phyloP scores from a whole-genome alignment of 2,113 vertebrate species.

The Scartelaos histophorus region DNA sequence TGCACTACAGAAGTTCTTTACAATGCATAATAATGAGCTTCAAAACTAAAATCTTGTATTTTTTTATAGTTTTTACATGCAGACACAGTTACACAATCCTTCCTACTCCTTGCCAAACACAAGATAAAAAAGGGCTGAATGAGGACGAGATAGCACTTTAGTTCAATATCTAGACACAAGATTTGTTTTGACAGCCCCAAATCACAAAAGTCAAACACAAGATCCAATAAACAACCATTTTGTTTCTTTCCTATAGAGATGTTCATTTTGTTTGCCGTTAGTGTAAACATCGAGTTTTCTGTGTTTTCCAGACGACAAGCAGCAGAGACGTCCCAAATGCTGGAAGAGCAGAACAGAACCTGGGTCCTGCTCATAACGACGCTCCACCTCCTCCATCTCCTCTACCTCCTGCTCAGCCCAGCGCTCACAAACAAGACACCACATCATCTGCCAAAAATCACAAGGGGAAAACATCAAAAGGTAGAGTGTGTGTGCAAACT shows the following conservation, averaged over 20 bases:
- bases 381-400: conserved; percentile 27
- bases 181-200: background rate
- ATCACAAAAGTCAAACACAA: background rate
- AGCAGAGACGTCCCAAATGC: conserved; percentile 34
- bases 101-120: no score
- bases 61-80: no score
- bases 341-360: conserved; percentile 46
- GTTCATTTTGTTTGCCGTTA: background rate
- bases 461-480: conserved; percentile 49
- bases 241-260: no score
- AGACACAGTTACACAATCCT: no score
- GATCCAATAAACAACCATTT: no score
- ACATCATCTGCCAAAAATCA: conserved; percentile 25
- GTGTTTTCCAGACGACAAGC: conserved; percentile 12
- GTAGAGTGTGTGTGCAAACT: conserved; percentile 24
- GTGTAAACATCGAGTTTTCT: background rate
- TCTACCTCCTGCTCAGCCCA: conserved; percentile 21
- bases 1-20: no score
- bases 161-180: no score
- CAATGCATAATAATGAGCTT: background rate
- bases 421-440: conserved; percentile 40
- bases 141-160: no score
- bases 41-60: background rate
- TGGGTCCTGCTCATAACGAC: conserved; percentile 28
- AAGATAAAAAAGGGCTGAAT: no score